Evolutionary conservation across 2,888 invertebrate species (phyloP).

Genomic region (Galeruca laticollis): DNA sequence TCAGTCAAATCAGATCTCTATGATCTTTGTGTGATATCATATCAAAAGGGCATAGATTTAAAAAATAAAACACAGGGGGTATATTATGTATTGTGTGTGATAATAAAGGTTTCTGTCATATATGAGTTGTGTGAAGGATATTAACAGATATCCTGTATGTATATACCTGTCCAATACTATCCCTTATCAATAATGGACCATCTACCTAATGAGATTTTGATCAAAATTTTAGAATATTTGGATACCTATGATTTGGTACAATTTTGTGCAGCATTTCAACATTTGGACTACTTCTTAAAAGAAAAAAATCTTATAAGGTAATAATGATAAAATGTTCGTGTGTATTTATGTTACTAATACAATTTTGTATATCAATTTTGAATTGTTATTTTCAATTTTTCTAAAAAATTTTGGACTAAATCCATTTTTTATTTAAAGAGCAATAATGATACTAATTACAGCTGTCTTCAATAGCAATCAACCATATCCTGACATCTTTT

Average conservation of each 20-base stretch:
- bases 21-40: no score
- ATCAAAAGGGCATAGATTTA: no score
- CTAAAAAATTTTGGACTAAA: no score
- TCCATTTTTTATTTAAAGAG: no score
- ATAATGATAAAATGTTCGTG: constrained; percentile 1
- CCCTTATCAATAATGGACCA: constrained; percentile 22
- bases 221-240: constrained; percentile 28
- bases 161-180: background rate
- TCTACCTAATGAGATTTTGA: constrained; percentile 35
- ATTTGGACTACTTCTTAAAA: constrained; percentile 29
- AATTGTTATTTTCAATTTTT: background rate
- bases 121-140: background rate
- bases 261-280: constrained; percentile 29
- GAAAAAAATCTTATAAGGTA: constrained; percentile 34
- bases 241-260: constrained; percentile 33
- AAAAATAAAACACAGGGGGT: no score
- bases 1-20: no score
- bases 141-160: background rate
- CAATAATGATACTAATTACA: no score
- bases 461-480: no score
- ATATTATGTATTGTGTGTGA: no score
- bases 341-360: background rate
- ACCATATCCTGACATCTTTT: no score
- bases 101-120: no score
- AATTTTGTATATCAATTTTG: no score